A percentile compares a stretch with the other conserved stretches of the same genome.
Conservation (phyloP, 2,888 invertebrate genomes). For the Brachyopa scutellaris region DNA sequence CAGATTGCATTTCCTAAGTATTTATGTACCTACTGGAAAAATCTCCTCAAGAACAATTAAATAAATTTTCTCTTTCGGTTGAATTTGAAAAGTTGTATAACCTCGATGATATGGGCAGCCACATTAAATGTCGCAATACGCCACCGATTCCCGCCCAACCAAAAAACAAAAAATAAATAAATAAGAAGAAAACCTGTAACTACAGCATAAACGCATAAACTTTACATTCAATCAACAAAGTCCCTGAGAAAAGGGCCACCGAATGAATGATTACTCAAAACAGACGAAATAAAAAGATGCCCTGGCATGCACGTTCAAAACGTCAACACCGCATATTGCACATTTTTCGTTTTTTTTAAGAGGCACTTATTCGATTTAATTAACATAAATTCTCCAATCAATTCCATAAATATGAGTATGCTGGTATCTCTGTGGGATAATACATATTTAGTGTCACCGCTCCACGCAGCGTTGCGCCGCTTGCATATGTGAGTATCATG, state of each 20-base stretch:
- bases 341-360: not conserved
- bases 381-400: not conserved
- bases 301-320: not conserved
- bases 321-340: not conserved
- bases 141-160: not conserved
- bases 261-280: slow-evolving; percentile 3
- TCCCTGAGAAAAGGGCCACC: not conserved
- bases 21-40: not conserved
- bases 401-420: not conserved
- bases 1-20: not conserved
- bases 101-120: not conserved
- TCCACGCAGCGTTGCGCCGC: too few species aligned
- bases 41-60: not conserved
- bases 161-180: too few species aligned
- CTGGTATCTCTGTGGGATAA: too few species aligned
- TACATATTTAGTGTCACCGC: too few species aligned
- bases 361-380: not conserved
- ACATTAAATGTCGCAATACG: not conserved
- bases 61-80: slow-evolving; percentile 13
- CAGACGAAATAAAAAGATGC: not conserved
- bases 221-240: slow-evolving; percentile 14
- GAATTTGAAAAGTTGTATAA: not conserved
- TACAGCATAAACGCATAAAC: not conserved
- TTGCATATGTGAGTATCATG: too few species aligned
- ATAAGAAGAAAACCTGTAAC: slow-evolving; percentile 33